phyloP scores from a whole-genome alignment of 2,888 invertebrate species.

The Mycalesis mineus region DNA sequence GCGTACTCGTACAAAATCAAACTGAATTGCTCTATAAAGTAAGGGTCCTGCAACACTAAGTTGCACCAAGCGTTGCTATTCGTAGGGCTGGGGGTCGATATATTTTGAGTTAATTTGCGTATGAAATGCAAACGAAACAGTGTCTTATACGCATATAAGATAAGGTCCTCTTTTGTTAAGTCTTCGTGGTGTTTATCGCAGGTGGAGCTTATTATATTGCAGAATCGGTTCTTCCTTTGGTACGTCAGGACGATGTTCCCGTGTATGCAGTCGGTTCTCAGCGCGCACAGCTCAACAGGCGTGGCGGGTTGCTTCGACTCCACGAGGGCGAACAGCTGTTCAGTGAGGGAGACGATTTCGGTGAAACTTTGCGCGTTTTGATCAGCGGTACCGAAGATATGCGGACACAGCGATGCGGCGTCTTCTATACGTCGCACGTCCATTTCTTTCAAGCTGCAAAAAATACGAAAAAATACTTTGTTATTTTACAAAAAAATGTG shows the following conservation, averaged over 20 bases:
- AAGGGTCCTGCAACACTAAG: slow-evolving; percentile 30
- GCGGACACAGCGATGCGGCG: slow-evolving; percentile 42
- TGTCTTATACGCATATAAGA: slow-evolving; percentile 32
- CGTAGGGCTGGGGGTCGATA: not conserved
- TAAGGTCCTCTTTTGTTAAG: slow-evolving; percentile 35
- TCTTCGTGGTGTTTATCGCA: slow-evolving; percentile 29
- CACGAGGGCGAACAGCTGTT: slow-evolving; percentile 24
- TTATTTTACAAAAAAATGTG: too few species aligned
- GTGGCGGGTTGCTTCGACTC: slow-evolving; percentile 1
- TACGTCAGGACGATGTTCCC: slow-evolving; percentile 47
- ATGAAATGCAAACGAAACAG: slow-evolving; percentile 45
- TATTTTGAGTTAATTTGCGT: not conserved
- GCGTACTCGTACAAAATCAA: slow-evolving; percentile 41
- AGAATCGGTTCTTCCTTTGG: slow-evolving; percentile 38
- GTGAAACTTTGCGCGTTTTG: slow-evolving; percentile 8
- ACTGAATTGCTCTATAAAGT: slow-evolving; percentile 35
- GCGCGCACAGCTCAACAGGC: slow-evolving; percentile 34
- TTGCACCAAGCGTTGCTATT: slow-evolving; percentile 16
- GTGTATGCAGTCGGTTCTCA: slow-evolving; percentile 41
- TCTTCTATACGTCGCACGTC: slow-evolving; percentile 40
- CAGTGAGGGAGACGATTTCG: slow-evolving; percentile 31
- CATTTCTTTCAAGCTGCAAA: slow-evolving; percentile 39
- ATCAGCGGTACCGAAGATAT: slow-evolving; percentile 7
- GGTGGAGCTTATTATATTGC: slow-evolving; percentile 32
- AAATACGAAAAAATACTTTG: too few species aligned